phyloP scores from a whole-genome alignment of 2,113 vertebrate species.

The Odocoileus hemionus region DNA sequence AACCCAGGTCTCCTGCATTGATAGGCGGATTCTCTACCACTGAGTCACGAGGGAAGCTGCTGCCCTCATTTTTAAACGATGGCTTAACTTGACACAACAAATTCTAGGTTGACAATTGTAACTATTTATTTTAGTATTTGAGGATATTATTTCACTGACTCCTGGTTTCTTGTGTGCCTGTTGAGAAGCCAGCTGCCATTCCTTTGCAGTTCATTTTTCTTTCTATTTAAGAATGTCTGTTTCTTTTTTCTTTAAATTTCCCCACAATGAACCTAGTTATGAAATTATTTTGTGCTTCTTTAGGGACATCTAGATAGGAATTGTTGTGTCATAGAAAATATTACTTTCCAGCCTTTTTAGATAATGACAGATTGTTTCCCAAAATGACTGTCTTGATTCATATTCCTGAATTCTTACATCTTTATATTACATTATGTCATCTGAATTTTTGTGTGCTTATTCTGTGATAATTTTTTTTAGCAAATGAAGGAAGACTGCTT shows the following conservation, averaged over 20 bases:
- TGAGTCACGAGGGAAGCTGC: neutral
- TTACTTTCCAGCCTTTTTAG: neutral
- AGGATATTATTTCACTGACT: neutral
- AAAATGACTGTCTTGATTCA: neutral
- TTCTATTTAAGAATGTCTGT: neutral
- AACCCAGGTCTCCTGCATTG: neutral
- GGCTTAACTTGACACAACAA: neutral
- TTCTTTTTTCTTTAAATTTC: neutral
- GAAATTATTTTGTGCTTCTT: neutral
- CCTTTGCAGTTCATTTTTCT: neutral
- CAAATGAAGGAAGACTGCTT: neutral
- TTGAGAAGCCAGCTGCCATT: neutral
- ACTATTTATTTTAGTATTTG: neutral
- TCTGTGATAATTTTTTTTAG: neutral
- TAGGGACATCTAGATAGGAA: neutral
- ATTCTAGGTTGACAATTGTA: neutral
- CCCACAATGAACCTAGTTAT: neutral
- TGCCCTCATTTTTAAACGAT: neutral
- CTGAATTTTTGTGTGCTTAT: neutral
- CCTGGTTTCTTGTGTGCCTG: neutral
- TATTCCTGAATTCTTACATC: neutral
- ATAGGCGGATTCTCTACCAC: neutral
- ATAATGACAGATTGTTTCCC: neutral
- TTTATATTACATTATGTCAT: neutral
- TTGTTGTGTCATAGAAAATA: neutral